A percentile compares a stretch with the other conserved stretches of the same genome.
These are phyloP conservation scores for Pogonocherus hispidulus DNA, from an alignment of 2,888 invertebrate species.

Conservation along the genomic window DNA sequence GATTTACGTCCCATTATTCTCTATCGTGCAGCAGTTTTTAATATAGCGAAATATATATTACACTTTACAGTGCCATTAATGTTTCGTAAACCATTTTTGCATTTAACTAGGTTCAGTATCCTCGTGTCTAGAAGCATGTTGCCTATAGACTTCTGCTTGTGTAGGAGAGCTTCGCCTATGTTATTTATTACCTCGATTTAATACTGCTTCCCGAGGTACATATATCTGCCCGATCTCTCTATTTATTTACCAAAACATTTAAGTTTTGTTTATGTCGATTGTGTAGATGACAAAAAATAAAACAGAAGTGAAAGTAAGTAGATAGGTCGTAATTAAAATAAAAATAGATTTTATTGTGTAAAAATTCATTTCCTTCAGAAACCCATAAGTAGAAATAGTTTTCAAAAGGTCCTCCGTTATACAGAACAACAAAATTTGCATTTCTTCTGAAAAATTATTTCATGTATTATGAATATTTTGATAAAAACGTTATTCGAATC, in stretches of 20 bases:
- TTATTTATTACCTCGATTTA: constrained; percentile 42
- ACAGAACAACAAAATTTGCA: no score
- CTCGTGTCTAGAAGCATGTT: constrained; percentile 43
- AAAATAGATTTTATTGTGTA: no score
- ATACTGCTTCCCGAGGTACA: constrained; percentile 33
- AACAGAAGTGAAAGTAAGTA: neutral
- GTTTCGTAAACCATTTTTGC: constrained; percentile 43
- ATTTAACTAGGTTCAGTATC: constrained; percentile 41
- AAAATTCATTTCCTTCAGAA: no score
- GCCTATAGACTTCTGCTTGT: constrained; percentile 44
- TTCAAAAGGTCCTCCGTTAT: no score
- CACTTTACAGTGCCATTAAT: constrained; percentile 24
- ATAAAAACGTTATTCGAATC: no score
- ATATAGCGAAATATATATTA: constrained; percentile 22
- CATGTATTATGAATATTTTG: no score
- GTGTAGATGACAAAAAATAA: neutral
- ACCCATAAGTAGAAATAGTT: no score
- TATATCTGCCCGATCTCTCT: constrained; percentile 28
- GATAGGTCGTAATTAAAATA: no score
- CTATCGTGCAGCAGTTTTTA: neutral
- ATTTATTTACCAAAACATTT: constrained; percentile 31
- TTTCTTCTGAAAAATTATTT: no score
- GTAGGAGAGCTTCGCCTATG: constrained; percentile 48
- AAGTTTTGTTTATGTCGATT: constrained; percentile 25
- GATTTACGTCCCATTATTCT: constrained; percentile 16